Evolutionary conservation across 2,113 vertebrate genomes (phyloP).

Genomic region (Triplophysa tibetana): DNA sequence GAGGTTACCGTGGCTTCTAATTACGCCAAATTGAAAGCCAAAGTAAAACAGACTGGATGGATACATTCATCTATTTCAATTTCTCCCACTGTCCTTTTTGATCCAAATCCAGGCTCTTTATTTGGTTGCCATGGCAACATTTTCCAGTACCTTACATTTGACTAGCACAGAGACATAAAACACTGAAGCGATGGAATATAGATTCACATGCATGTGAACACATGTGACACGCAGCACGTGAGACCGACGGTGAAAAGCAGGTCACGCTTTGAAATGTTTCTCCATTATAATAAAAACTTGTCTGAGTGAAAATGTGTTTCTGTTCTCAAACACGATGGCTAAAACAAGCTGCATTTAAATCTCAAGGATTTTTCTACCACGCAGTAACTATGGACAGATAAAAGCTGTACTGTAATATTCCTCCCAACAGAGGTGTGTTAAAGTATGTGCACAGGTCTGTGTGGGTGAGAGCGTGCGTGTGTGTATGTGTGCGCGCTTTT

Average conservation of each 20-base stretch:
- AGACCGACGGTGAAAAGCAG: not conserved
- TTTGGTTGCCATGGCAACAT: conserved; percentile 73
- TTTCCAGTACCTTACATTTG: conserved; percentile 66
- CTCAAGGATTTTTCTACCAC: conserved; percentile 5
- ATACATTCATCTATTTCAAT: conserved; percentile 63
- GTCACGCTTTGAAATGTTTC: not conserved
- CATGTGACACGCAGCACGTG: not conserved
- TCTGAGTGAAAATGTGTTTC: not conserved
- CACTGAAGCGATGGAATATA: conserved; percentile 26
- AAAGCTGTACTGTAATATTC: conserved; percentile 11
- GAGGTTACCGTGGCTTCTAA: conserved; percentile 50
- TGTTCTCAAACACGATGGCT: not conserved
- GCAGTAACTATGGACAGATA: not conserved
- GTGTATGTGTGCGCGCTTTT: conserved; percentile 52
- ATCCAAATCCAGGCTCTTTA: conserved; percentile 64
- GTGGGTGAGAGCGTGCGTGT: conserved; percentile 57
- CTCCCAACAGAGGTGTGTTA: conserved; percentile 40
- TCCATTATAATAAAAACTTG: too few species aligned
- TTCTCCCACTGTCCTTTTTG: conserved; percentile 63
- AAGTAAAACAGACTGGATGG: conserved; percentile 32
- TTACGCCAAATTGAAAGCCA: conserved; percentile 53
- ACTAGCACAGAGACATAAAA: conserved; percentile 59
- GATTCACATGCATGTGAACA: conserved; percentile 32
- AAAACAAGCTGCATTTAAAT: not conserved
- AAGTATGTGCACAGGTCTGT: conserved; percentile 50